These are phyloP conservation scores for Ornithoptera priamus DNA, from an alignment of 2,888 invertebrate species.

Conservation along the genomic window DNA sequence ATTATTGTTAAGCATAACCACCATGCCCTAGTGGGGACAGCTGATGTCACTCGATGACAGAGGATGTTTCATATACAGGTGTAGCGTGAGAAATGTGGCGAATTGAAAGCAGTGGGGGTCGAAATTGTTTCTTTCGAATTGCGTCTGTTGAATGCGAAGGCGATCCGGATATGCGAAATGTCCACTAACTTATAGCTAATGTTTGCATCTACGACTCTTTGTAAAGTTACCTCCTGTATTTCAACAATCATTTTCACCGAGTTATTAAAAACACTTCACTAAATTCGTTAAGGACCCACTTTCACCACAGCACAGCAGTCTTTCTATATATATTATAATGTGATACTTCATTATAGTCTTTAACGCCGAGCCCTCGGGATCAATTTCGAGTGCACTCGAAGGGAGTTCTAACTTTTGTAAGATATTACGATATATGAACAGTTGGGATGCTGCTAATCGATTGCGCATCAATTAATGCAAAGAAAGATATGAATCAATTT, in stretches of 20 bases:
- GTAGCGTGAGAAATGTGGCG: conserved; percentile 22
- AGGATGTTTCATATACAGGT: conserved; percentile 16
- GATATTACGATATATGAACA: conserved; percentile 2
- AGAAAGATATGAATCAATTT: conserved; percentile 2
- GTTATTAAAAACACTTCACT: conserved; percentile 40
- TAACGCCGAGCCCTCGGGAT: conserved; percentile 10
- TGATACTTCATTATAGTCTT: conserved; percentile 28
- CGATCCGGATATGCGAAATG: conserved; percentile 22
- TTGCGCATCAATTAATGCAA: conserved; percentile 13
- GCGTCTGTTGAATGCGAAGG: conserved; percentile 19
- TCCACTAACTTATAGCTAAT: conserved; percentile 24
- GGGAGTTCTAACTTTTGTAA: conserved; percentile 4
- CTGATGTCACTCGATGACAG: conserved; percentile 22
- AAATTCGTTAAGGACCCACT: conserved; percentile 38
- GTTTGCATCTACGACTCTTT: conserved; percentile 23
- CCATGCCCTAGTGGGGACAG: conserved; percentile 16
- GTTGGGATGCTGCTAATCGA: background rate
- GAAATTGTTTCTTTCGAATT: background rate
- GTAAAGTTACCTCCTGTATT: conserved; percentile 68
- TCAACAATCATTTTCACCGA: conserved; percentile 72
- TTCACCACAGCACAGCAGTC: conserved; percentile 32
- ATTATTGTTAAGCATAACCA: background rate
- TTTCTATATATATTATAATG: conserved; percentile 23
- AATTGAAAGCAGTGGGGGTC: conserved; percentile 25
- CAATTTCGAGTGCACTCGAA: conserved; percentile 20